Evolutionary conservation across 2,113 vertebrate species (phyloP).

Genomic region (Petrocephalus zakoni): DNA sequence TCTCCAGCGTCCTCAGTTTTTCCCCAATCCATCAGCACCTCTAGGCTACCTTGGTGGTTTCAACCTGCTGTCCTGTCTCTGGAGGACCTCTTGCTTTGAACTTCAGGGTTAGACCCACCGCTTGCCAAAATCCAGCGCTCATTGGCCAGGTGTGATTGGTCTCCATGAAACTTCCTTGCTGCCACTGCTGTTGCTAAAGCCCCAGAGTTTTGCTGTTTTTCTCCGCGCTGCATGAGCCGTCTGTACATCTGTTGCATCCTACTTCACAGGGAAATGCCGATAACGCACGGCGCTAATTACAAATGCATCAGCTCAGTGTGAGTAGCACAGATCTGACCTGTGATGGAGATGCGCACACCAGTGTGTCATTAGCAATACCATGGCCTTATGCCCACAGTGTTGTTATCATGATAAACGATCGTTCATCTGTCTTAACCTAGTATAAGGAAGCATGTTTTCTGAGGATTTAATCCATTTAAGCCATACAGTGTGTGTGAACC

Average conservation of each 20-base stretch:
- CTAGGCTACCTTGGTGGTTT: background rate
- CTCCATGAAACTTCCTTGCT: background rate
- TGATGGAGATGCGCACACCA: background rate
- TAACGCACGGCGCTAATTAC: background rate
- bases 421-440: background rate
- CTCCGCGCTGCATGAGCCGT: background rate
- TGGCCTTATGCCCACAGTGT: background rate
- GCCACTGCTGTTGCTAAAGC: background rate
- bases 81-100: background rate
- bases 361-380: background rate
- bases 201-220: background rate
- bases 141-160: background rate
- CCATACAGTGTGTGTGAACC: background rate
- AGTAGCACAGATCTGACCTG: background rate
- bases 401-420: background rate
- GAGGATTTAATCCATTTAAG: background rate
- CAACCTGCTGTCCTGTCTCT: background rate
- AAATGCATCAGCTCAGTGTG: background rate
- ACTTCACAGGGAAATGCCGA: background rate
- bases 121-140: background rate
- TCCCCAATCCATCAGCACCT: background rate
- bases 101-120: background rate
- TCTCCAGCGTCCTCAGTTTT: background rate
- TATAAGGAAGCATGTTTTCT: background rate
- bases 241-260: background rate